Percentiles rank a stretch among this genome's conserved stretches.
phyloP scores from a whole-genome alignment of 2,113 vertebrate genomes.

The Nesoenas mayeri region DNA sequence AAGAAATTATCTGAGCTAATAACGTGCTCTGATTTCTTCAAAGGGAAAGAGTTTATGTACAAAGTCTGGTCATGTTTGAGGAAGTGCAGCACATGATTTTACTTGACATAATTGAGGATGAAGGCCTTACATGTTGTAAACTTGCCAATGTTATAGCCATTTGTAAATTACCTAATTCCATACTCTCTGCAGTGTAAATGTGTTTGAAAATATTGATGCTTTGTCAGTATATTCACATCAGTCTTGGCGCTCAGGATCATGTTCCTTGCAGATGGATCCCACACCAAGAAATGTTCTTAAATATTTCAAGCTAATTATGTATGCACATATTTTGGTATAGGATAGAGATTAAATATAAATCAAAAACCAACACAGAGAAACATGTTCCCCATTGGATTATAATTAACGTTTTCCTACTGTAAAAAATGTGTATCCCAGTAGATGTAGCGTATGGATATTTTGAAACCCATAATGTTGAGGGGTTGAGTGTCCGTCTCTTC shows the following conservation, averaged over 20 bases:
- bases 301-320: constrained; percentile 36
- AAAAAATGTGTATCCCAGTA: neutral
- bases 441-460: neutral
- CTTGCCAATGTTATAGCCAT: neutral
- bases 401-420: neutral
- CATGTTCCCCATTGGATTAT: neutral
- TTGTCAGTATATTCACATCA: neutral
- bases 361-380: constrained; percentile 25
- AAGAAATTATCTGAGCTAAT: neutral
- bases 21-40: neutral
- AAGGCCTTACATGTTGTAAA: neutral
- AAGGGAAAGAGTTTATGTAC: neutral
- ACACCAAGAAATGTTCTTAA: constrained; percentile 17
- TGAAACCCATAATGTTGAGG: neutral
- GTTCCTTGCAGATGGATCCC: neutral
- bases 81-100: neutral
- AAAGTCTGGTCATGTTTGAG: neutral
- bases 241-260: neutral
- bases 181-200: neutral
- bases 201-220: neutral
- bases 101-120: constrained; percentile 35
- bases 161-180: neutral
- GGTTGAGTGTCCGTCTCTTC: neutral
- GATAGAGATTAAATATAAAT: constrained; percentile 34
- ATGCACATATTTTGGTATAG: neutral